A percentile compares a stretch with the other conserved stretches of the same genome.
These are phyloP conservation scores for Nezara viridula DNA, from an alignment of 2,888 invertebrate species.

Conservation along the genomic window DNA sequence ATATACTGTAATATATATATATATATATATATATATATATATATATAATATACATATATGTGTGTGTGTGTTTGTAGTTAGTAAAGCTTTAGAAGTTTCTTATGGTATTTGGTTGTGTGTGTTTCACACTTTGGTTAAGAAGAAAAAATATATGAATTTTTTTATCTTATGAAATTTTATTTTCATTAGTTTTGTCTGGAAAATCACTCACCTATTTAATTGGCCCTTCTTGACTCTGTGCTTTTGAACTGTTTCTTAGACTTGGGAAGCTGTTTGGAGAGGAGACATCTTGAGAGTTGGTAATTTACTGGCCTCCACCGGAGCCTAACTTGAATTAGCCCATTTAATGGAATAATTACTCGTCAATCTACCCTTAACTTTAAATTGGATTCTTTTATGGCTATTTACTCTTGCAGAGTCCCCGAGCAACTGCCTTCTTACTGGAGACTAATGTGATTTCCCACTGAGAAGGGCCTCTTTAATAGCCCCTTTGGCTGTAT, in stretches of 20 bases:
- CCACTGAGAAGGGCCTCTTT: background rate
- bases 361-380: conserved; percentile 52
- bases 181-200: background rate
- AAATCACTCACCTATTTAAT: background rate
- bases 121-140: too few relatives aligned
- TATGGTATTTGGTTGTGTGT: too few relatives aligned
- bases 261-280: background rate
- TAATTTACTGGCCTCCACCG: conserved; percentile 18
- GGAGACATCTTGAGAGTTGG: conserved; percentile 1
- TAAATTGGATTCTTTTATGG: conserved; percentile 58
- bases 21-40: too few relatives aligned
- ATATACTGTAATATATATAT: too few relatives aligned
- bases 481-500: conserved; percentile 7
- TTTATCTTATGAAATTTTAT: too few relatives aligned
- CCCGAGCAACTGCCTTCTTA: background rate
- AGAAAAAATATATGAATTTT: too few relatives aligned
- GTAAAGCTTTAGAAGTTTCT: too few relatives aligned
- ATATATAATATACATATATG: too few relatives aligned
- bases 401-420: background rate
- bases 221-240: background rate
- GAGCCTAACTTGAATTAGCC: conserved; percentile 35
- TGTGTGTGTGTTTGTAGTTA: too few relatives aligned
- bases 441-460: conserved; percentile 21
- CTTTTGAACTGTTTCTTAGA: background rate
- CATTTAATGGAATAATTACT: conserved; percentile 54